These are phyloP conservation scores for Acleris literana DNA, from an alignment of 2,888 invertebrate genomes.

Conservation along the genomic window DNA sequence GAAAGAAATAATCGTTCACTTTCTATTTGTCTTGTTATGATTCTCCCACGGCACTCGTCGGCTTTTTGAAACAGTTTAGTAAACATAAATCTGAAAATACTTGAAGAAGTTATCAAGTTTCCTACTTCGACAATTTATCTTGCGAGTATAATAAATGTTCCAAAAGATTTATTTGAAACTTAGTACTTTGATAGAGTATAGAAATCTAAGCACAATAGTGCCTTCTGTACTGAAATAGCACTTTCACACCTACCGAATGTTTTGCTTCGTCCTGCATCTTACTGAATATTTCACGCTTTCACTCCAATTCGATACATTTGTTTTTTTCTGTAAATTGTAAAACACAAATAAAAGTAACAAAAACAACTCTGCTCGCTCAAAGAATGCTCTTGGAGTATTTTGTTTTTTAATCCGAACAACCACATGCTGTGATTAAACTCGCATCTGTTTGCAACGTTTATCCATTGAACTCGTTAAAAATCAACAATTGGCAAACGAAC, in stretches of 20 bases:
- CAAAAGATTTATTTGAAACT: too few species aligned
- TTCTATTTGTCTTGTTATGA: constrained; percentile 45
- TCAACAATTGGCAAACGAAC: constrained; percentile 22
- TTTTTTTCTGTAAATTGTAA: constrained; percentile 23
- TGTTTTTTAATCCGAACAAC: constrained; percentile 22
- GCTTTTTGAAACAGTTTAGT: not conserved
- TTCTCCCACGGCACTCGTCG: constrained; percentile 44
- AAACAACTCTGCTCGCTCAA: constrained; percentile 6
- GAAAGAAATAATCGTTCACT: constrained; percentile 46
- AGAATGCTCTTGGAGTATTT: constrained; percentile 10
- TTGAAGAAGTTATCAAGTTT: not conserved
- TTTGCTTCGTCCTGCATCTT: constrained; percentile 18
- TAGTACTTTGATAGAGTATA: too few species aligned
- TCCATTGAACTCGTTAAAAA: constrained; percentile 22
- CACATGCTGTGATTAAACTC: constrained; percentile 22
- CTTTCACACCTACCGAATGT: constrained; percentile 8
- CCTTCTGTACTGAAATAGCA: too few species aligned
- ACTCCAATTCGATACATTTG: constrained; percentile 32
- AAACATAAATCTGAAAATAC: not conserved
- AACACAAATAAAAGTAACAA: constrained; percentile 16
- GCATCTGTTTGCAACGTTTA: constrained; percentile 14
- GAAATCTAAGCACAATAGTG: too few species aligned
- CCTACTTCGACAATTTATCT: too few species aligned
- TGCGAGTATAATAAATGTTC: too few species aligned
- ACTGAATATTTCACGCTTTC: constrained; percentile 27